Base-by-base conservation (phyloP, 1,140 invertebrate species). In the Aporrectodea caliginosa region DNA sequence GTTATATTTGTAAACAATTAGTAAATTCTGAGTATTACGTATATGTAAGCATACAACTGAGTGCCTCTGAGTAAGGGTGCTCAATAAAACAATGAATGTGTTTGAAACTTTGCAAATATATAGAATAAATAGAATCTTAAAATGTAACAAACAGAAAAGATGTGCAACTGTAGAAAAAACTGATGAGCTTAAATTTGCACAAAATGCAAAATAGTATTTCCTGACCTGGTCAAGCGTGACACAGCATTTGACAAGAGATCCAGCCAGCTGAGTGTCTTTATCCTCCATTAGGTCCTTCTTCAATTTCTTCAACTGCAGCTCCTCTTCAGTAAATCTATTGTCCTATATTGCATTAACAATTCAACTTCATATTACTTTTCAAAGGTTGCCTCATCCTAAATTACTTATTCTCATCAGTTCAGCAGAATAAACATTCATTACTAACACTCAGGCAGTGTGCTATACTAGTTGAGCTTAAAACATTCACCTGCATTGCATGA, bases 171-270 rank as follows among this genome's bases (percentile, higher is more conserved):
- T n/a, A n/a, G n/a, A n/a, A n/a, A n/a, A n/a, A n/a, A n/a, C n/a
- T n/a, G n/a, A n/a, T n/a, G n/a, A n/a, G n/a, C n/a, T n/a, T n/a
- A n/a, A n/a, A n/a, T n/a, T n/a, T n/a, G n/a, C n/a, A n/a, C n/a
- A n/a, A n/a, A n/a, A n/a, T n/a, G n/a, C n/a, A n/a, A n/a, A n/a
- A n/a, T n/a, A n/a, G n/a, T n/a, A n/a, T n/a, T n/a, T n/a, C n/a
- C n/a, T n/a, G 2, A 92, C 92, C 89, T 99, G 97, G 87, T 99
- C 97, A 58, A 95, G 89, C 2, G 98, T 99, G 88, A 93, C 93
- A 88, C 97, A 99, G 73, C 93, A 92, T 84, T 94, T 94, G 0
- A 98, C 91, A n/a, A 99, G 90, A 16, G 92, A 91, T 16, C 95
- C 95, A 35, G 97, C 93, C 0, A 96, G 96, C 83, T 96, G 95